Evolutionary conservation across 2,888 invertebrate species (phyloP).

Genomic region (Tenthredo distinguenda): DNA sequence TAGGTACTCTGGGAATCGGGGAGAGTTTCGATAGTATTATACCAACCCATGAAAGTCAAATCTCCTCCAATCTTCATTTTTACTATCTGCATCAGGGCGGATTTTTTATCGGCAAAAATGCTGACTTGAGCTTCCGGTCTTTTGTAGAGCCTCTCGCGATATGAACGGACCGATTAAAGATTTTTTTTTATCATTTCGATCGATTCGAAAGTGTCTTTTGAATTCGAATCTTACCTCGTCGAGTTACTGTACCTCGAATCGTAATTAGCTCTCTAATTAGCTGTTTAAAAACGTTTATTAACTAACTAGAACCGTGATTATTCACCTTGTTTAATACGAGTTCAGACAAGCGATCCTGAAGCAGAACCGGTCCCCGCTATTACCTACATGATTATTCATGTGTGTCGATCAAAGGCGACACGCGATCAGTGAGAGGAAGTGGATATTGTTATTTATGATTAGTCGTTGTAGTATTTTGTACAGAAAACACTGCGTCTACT

Average conservation of each 20-base stretch:
- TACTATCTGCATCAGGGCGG: neutral
- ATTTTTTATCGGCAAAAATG: neutral
- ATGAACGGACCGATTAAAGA: neutral
- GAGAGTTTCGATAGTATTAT: neutral
- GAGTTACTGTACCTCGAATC: too few relatives aligned
- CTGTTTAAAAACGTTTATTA: too few relatives aligned
- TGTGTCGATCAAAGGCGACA: neutral
- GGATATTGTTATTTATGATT: neutral
- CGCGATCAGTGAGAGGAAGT: slow-evolving; percentile 4
- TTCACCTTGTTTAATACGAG: neutral
- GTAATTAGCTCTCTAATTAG: too few relatives aligned
- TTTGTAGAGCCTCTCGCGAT: neutral
- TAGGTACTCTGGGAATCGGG: slow-evolving; percentile 7
- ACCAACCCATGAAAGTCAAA: neutral
- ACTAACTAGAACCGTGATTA: neutral
- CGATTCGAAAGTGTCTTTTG: too few relatives aligned
- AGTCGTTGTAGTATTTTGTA: neutral
- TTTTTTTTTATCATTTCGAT: neutral
- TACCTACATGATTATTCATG: neutral
- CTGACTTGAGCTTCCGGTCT: neutral
- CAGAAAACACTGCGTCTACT: slow-evolving; percentile 1
- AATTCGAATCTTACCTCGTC: too few relatives aligned
- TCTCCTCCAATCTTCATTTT: neutral
- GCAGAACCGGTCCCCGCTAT: neutral
- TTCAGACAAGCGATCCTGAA: neutral